Evolutionary conservation across 2,113 vertebrate species (phyloP), one percentile per base, ranked within the genome.

Genomic region (Oxygymnocypris stewartii): DNA sequence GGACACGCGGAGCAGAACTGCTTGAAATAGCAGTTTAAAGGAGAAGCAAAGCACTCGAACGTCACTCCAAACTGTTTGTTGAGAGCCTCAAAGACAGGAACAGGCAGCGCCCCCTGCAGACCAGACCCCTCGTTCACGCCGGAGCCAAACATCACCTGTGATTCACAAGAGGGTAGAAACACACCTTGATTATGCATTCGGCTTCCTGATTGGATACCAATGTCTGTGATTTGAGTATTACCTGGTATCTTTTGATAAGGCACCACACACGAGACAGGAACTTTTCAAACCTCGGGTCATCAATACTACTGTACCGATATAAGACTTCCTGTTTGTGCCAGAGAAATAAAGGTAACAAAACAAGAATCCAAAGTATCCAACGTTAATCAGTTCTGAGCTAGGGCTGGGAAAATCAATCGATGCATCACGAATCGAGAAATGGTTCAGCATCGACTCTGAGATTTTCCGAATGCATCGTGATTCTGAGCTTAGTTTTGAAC

Each of bases 1-100:
- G 96, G 95, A 93, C 97, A 99, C 86, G 98, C 98, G 0, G 98
- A 99, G 93, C 97, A 97, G 93, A 97, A 99, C 93, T 99, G 98
- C 90, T 98, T 98, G 92, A 97, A 99, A 95, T 99, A 99, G 94
- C 97, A 98, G 94, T 99, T 99, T 89, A 99, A 95, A 16, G 98
- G 98, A 1, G 98, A 99, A 54, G 98, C 98, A 4, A 99, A 99
- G 90, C 97, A 99, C 90, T 99, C 98, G 0, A 98, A 99, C 86
- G 95, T 97, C 89, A 99, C 97, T 0, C 97, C 96, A 0, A 99
- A 99, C 91, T 97, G 97, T 84, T 96, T 96, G 91, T 99, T 95
- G 65, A 99, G 93, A 3, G 95, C 94, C 91, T 99, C 97, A 0
- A 99, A 99, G 89, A 99, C 94, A 0, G 96, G 87, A 85, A 99